Evolutionary conservation across 2,888 invertebrate species (phyloP), one percentile per base, ranked within the genome.

Genomic region (Trachelus troglodyta): DNA sequence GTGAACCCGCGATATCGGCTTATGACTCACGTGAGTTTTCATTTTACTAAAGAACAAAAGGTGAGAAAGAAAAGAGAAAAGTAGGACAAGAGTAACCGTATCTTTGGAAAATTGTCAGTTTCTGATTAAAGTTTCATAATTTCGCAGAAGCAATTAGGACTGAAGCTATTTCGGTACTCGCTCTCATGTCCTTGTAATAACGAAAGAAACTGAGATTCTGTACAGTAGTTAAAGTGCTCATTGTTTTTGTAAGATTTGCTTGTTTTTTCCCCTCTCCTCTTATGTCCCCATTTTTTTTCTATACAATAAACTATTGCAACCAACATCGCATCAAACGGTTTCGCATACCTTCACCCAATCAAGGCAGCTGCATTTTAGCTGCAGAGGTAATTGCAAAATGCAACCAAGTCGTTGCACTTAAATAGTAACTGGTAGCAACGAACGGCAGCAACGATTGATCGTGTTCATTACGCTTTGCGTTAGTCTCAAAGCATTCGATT

Each of bases 241-340:
- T 88, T 86, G 83, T 87, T 89, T 56, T 89, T 87, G 84, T 89
- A 89, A 88, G 84, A 87, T 83, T 88, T 89, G 83, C 86, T 88
- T 85, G 82, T 71, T 34, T 34, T 34, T 71, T 71, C 23, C 23
- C 56, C 56, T 40, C 40, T 23, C 56, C 56, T 56, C 56, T 56
- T 56, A 56, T 56, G 23, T 23, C 23, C 56, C 56, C 56, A 84
- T 87, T 85, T 85, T 82, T 88, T 87, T 87, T 87, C 84, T 88
- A 87, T 83, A 85, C 82, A 87, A 87, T 87, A 88, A 87, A 84
- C 75, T 35, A 68, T 75, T 35, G 30, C 71, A 33, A 34, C 30
- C 71, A 71, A 71, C 33, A 34, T 71, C 71, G 56, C 23, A 56
- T 56, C 23, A 56, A 56, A 56, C 23, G 23, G 23, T 56, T 23